Conservation (phyloP, 2,113 vertebrate genomes). For the Hepsetus odoe region DNA sequence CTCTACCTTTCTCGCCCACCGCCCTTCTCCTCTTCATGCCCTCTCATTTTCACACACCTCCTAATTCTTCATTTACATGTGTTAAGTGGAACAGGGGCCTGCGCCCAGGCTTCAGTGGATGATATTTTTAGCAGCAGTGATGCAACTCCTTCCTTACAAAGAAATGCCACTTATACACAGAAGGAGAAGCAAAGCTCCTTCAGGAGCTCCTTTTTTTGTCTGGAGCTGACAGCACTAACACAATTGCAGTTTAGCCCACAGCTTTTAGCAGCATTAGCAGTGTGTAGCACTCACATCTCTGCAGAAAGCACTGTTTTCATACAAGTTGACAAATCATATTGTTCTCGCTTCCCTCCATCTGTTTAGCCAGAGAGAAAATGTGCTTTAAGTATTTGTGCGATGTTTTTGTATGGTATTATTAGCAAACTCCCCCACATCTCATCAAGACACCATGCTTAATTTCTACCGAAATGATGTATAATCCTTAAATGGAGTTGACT, state of each 20-base stretch:
- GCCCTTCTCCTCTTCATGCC: conserved; percentile 12
- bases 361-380: not conserved
- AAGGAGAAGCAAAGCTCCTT: not conserved
- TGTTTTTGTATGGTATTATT: not conserved
- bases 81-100: conserved; percentile 22
- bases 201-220: not conserved
- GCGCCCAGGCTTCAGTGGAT: conserved; percentile 9
- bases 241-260: conserved; percentile 28
- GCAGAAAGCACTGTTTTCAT: conserved; percentile 33
- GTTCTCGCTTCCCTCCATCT: conserved; percentile 1
- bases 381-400: not conserved
- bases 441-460: not conserved
- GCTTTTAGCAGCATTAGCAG: conserved; percentile 28
- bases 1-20: not conserved
- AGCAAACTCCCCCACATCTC: not conserved
- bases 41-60: conserved; percentile 14
- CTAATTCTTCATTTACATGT: conserved; percentile 31
- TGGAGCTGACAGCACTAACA: conserved; percentile 2
- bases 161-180: conserved; percentile 33
- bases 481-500: not conserved
- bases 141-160: conserved; percentile 28
- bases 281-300: conserved; percentile 14
- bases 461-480: not conserved
- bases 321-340: conserved; percentile 11
- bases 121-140: conserved; percentile 41